Evolutionary conservation across 2,888 invertebrate species (phyloP).

Genomic region (Drosophila niveifrons): DNA sequence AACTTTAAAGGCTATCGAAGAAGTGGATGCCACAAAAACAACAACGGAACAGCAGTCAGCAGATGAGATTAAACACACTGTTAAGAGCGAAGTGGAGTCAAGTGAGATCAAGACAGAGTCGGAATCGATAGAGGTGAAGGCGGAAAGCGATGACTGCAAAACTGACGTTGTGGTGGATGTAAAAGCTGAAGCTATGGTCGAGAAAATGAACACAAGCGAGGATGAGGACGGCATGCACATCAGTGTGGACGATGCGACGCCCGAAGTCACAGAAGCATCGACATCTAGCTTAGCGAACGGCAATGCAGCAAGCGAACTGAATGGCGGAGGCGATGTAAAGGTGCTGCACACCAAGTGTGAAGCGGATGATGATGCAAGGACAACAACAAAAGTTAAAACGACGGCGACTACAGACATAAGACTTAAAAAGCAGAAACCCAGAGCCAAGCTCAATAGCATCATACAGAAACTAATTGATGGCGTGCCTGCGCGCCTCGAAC

Average conservation of each 20-base stretch:
- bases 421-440: constrained; percentile 82
- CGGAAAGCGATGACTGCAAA: constrained; percentile 29
- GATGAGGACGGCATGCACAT: constrained; percentile 64
- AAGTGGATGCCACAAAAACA: constrained; percentile 20
- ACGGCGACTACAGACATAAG: constrained; percentile 73
- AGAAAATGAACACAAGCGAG: constrained; percentile 82
- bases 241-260: constrained; percentile 41
- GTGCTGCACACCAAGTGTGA: constrained; percentile 43
- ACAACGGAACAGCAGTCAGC: constrained; percentile 21
- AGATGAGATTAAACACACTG: constrained; percentile 44
- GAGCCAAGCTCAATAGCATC: constrained; percentile 84
- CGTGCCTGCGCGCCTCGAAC: constrained; percentile 80
- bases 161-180: constrained; percentile 16
- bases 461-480: constrained; percentile 85
- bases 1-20: constrained; percentile 62
- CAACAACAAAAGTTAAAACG: constrained; percentile 18
- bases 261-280: constrained; percentile 9
- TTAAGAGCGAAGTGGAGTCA: constrained; percentile 45
- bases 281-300: constrained; percentile 42
- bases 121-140: constrained; percentile 15
- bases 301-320: constrained; percentile 47
- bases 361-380: constrained; percentile 19
- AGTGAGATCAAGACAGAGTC: constrained; percentile 32
- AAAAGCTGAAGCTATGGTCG: constrained; percentile 53
- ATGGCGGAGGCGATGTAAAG: constrained; percentile 45